Evolutionary conservation across 2,797 vertebrate genomes (phyloP).

Genomic region (Sebastes cheni): DNA sequence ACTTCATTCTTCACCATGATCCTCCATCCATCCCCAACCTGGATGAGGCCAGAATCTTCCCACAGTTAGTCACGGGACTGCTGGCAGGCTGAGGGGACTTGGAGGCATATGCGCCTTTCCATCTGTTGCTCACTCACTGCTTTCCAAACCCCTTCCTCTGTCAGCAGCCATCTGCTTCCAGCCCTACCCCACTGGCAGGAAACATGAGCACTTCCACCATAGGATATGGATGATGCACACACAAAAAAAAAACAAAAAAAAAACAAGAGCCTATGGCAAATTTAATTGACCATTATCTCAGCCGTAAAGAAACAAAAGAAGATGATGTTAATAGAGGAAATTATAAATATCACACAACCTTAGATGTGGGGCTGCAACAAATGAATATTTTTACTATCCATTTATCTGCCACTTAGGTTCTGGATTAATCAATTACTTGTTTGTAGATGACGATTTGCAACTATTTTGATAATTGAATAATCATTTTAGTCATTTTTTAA

Average conservation of each 20-base stretch:
- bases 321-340: not conserved
- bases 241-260: slow-evolving; percentile 31
- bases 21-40: slow-evolving; percentile 69
- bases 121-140: slow-evolving; percentile 82
- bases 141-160: slow-evolving; percentile 83
- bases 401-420: not conserved
- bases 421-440: not conserved
- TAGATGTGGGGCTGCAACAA: not conserved
- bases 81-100: slow-evolving; percentile 82
- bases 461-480: not conserved
- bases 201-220: slow-evolving; percentile 77
- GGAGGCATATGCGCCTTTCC: slow-evolving; percentile 83
- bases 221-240: slow-evolving; percentile 76
- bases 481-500: not conserved
- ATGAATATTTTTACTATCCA: not conserved
- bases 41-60: slow-evolving; percentile 75
- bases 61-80: slow-evolving; percentile 82
- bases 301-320: slow-evolving; percentile 2
- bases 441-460: not conserved
- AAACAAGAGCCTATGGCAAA: slow-evolving; percentile 31
- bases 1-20: slow-evolving; percentile 60
- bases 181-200: slow-evolving; percentile 81
- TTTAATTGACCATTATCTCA: slow-evolving; percentile 34
- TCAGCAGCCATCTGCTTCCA: slow-evolving; percentile 85
- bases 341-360: not conserved